Percentiles rank a stretch among this genome's conserved stretches.
Conservation (phyloP, 2,888 invertebrate genomes). For the Hanleya hanleyi region DNA sequence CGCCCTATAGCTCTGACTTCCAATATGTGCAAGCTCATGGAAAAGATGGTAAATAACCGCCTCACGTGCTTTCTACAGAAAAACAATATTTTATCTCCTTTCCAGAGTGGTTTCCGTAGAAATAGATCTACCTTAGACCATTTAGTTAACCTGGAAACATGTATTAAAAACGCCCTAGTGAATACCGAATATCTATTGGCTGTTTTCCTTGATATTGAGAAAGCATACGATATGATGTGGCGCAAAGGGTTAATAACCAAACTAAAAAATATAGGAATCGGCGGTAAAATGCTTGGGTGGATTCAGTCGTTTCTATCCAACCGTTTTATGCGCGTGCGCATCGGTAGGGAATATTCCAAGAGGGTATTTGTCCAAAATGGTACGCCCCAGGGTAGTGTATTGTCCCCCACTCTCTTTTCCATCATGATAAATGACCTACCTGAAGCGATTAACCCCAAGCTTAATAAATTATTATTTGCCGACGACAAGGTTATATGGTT, state of each 20-base stretch:
- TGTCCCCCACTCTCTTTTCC: not conserved
- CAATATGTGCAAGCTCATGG: not conserved
- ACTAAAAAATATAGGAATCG: not conserved
- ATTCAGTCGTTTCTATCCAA: not conserved
- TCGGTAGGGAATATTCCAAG: not conserved
- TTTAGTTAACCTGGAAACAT: not conserved
- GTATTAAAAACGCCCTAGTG: not conserved
- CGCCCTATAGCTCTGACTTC: slow-evolving; percentile 5
- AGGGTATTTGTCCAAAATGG: not conserved
- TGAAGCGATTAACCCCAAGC: not conserved
- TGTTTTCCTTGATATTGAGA: not conserved
- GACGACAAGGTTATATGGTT: not conserved
- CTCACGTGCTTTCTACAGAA: not conserved
- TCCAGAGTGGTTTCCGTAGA: not conserved
- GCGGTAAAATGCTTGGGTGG: not conserved
- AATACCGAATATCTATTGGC: not conserved
- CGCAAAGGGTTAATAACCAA: not conserved
- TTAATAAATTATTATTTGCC: not conserved
- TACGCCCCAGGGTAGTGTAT: not conserved
- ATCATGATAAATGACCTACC: slow-evolving; percentile 1
- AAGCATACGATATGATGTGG: slow-evolving; percentile 4
- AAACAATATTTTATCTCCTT: not conserved
- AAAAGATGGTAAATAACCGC: not conserved
- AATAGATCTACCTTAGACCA: not conserved
- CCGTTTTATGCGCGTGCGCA: not conserved